Percentiles rank a stretch among this genome's conserved stretches.
phyloP scores from a whole-genome alignment of 2,888 invertebrate species.

The Calameuta pallipes region DNA sequence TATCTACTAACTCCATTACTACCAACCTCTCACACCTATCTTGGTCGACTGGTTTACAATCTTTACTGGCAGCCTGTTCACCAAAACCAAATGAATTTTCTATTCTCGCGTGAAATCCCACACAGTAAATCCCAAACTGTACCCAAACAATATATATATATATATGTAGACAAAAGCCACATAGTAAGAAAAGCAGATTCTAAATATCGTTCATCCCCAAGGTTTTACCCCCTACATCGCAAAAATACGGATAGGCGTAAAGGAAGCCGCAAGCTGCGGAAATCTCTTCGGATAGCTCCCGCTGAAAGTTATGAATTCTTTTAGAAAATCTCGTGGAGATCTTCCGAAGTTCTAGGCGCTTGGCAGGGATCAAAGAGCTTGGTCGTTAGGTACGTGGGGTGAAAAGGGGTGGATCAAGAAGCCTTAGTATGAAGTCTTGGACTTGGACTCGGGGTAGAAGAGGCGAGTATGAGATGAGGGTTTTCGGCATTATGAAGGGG shows the following conservation, averaged over 20 bases:
- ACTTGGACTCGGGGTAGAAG: slow-evolving; percentile 32
- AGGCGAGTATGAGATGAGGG: slow-evolving; percentile 37
- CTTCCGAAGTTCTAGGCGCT: slow-evolving; percentile 52
- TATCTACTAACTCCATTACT: not conserved
- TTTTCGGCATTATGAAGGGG: slow-evolving; percentile 32
- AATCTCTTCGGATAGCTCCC: slow-evolving; percentile 41
- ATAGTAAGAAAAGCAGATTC: not conserved
- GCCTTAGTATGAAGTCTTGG: slow-evolving; percentile 55
- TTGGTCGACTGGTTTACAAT: not conserved
- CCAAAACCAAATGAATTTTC: not conserved
- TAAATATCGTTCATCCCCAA: not conserved
- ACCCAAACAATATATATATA: not conserved
- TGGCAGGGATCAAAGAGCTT: slow-evolving; percentile 40
- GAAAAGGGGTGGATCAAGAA: slow-evolving; percentile 59
- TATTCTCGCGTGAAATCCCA: not conserved
- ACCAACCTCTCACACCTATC: not conserved
- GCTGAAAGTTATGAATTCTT: slow-evolving; percentile 62
- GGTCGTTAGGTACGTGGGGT: slow-evolving; percentile 29
- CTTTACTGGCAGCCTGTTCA: not conserved
- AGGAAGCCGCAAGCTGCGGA: slow-evolving; percentile 19
- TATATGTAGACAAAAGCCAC: not conserved
- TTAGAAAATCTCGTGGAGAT: slow-evolving; percentile 52
- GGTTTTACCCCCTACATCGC: not conserved
- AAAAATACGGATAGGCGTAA: not conserved
- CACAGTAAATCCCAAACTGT: not conserved